phyloP scores from a whole-genome alignment of 2,888 invertebrate genomes.

The Aspidiotus rigidus region DNA sequence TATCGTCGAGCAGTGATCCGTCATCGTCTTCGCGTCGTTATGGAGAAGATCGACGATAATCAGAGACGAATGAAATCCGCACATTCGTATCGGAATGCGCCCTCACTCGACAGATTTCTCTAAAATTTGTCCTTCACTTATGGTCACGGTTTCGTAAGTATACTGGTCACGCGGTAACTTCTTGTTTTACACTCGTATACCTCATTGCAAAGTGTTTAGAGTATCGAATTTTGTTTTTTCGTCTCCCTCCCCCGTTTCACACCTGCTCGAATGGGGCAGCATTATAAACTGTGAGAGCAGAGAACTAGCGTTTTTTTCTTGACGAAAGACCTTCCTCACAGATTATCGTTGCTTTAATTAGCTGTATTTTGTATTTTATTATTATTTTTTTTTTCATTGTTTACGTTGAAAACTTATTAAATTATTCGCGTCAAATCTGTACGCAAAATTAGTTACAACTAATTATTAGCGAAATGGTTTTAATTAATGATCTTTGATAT shows the following conservation, averaged over 20 bases:
- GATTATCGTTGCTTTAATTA: slow-evolving; percentile 13
- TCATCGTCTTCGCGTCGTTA: not conserved
- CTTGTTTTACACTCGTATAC: not conserved
- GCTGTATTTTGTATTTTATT: not conserved
- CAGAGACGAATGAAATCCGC: not conserved
- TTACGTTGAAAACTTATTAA: not conserved
- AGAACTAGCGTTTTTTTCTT: not conserved
- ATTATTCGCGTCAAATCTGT: slow-evolving; percentile 3
- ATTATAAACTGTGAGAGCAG: not conserved
- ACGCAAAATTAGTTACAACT: slow-evolving; percentile 4
- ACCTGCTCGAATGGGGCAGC: not conserved
- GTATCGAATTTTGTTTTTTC: not conserved
- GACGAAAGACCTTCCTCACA: not conserved
- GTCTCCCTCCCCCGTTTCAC: slow-evolving; percentile 1
- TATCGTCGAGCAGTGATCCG: slow-evolving; percentile 3
- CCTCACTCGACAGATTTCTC: not conserved
- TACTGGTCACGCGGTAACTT: slow-evolving; percentile 9
- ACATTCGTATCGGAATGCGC: slow-evolving; percentile 9
- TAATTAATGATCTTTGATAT: too few relatives aligned
- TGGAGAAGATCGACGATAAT: not conserved
- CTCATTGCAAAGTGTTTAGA: not conserved
- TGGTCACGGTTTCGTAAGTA: slow-evolving; percentile 3
- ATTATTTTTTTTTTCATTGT: not conserved
- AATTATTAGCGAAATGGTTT: not conserved
- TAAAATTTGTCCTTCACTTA: slow-evolving; percentile 11